Percentiles rank a stretch among this genome's conserved stretches.
These are phyloP conservation scores for Arizona elegans DNA, from an alignment of 2,113 vertebrate genomes.

Conservation along the genomic window DNA sequence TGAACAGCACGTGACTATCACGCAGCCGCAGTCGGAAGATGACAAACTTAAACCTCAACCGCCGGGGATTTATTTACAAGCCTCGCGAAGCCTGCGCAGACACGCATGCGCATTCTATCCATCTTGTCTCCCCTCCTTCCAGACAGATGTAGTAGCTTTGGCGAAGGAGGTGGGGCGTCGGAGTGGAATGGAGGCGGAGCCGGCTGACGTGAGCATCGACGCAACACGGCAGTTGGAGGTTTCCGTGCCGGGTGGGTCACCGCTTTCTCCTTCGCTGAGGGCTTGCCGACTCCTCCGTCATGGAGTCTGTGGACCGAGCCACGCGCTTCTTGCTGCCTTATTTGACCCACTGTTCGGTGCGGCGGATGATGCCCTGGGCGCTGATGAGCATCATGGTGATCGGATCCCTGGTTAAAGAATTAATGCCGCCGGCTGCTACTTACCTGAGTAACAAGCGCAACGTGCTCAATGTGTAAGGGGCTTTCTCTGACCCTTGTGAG, in stretches of 20 bases:
- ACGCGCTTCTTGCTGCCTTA: slow-evolving; percentile 39
- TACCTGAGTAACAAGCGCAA: slow-evolving; percentile 86
- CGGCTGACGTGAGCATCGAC: neutral
- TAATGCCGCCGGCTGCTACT: slow-evolving; percentile 74
- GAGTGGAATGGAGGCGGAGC: neutral
- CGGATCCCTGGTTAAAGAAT: slow-evolving; percentile 79
- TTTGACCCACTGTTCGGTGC: slow-evolving; percentile 39
- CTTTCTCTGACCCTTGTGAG: neutral
- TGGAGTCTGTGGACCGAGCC: slow-evolving; percentile 23
- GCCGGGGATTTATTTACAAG: neutral
- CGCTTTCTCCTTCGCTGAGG: neutral
- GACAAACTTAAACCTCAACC: neutral
- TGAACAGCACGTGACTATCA: neutral
- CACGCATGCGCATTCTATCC: neutral
- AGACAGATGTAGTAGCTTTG: neutral
- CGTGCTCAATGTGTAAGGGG: slow-evolving; percentile 85
- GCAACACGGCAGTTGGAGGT: neutral
- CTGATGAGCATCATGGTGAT: slow-evolving; percentile 68
- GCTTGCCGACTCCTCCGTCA: neutral
- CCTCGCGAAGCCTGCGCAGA: neutral
- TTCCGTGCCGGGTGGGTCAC: neutral
- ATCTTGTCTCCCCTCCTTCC: rapidly evolving
- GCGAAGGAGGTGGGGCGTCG: neutral
- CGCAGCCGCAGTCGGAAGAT: neutral
- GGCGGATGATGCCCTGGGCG: slow-evolving; percentile 64